phyloP scores from a whole-genome alignment of 2,888 invertebrate species.

The Gerris lacustris region DNA sequence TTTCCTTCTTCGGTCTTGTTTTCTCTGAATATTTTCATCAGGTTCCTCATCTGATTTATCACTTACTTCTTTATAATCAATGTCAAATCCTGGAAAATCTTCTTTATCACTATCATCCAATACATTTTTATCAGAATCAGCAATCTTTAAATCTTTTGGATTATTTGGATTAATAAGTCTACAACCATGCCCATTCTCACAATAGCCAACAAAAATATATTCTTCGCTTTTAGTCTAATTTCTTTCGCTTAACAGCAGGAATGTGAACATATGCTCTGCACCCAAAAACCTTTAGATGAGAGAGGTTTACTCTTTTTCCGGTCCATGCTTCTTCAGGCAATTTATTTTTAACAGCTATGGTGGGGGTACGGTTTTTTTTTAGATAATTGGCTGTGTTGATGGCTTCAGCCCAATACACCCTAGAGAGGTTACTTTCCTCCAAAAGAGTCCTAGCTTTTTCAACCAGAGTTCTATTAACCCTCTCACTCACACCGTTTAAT shows the following conservation, averaged over 20 bases:
- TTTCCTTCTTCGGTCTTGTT: not conserved
- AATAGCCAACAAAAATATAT: constrained; percentile 19
- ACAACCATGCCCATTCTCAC: constrained; percentile 16
- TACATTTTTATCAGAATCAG: too few relatives aligned
- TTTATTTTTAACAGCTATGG: constrained; percentile 10
- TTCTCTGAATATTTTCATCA: not conserved
- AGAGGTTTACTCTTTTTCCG: constrained; percentile 14
- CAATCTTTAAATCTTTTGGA: too few relatives aligned
- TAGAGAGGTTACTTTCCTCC: constrained; percentile 27
- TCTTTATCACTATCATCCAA: too few relatives aligned
- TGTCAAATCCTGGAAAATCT: too few relatives aligned
- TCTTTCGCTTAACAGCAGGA: not conserved
- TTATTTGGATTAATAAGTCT: constrained; percentile 8
- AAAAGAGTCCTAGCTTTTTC: constrained; percentile 32
- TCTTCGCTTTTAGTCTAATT: constrained; percentile 18
- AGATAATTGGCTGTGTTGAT: constrained; percentile 31
- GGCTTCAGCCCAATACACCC: constrained; percentile 32
- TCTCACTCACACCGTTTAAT: constrained; percentile 21
- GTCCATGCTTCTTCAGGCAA: constrained; percentile 19
- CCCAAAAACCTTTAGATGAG: constrained; percentile 21
- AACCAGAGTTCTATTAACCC: constrained; percentile 17
- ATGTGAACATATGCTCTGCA: constrained; percentile 17
- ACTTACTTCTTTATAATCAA: too few relatives aligned
- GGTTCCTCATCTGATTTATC: not conserved
- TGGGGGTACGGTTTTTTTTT: constrained; percentile 32